Conservation (phyloP, 2,888 invertebrate genomes). For the Sphecodes monilicornis region DNA sequence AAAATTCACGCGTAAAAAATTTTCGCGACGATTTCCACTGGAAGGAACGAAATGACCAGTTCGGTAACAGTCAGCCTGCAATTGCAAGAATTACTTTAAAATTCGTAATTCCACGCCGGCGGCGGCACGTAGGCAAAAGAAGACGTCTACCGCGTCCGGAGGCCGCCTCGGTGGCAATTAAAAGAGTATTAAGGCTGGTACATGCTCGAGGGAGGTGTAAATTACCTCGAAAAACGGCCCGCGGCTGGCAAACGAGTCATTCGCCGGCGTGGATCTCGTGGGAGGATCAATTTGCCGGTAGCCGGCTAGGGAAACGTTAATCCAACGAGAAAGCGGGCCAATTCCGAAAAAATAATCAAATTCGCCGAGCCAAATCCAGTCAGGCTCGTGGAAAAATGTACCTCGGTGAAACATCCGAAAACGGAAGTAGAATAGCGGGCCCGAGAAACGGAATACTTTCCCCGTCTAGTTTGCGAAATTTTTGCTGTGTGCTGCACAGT, state of each 20-base stretch:
- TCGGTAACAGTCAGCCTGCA: neutral
- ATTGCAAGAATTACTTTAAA: neutral
- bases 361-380: neutral
- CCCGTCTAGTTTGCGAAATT: constrained; percentile 14
- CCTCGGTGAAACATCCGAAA: neutral
- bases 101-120: neutral
- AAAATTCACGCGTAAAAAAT: neutral
- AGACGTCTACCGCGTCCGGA: neutral
- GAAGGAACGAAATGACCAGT: neutral
- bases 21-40: neutral
- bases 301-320: constrained; percentile 7
- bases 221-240: constrained; percentile 4
- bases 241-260: neutral
- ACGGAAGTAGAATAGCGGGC: neutral
- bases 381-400: neutral
- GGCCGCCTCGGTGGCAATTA: neutral
- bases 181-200: constrained; percentile 1
- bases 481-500: constrained; percentile 28
- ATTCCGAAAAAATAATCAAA: constrained; percentile 40
- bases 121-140: neutral
- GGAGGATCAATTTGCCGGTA: constrained; percentile 6
- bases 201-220: constrained; percentile 8
- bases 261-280: neutral
- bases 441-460: constrained; percentile 31
- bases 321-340: constrained; percentile 10